phyloP scores from a whole-genome alignment of 2,797 vertebrate genomes.

The Pelodytes ibericus region DNA sequence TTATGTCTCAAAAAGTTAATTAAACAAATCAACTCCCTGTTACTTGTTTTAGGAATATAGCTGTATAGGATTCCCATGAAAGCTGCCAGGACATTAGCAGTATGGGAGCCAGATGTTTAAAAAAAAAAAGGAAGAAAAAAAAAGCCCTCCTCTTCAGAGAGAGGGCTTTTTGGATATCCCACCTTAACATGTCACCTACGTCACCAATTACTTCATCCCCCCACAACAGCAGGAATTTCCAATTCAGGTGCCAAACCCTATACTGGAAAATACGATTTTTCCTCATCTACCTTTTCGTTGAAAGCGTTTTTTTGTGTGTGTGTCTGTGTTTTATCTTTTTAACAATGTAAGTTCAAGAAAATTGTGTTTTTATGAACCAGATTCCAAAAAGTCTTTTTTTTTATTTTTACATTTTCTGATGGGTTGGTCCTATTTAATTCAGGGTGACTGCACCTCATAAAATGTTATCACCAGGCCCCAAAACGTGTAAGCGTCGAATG shows the following conservation, averaged over 20 bases:
- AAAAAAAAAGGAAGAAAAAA: slow-evolving; percentile 53
- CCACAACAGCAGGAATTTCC: slow-evolving; percentile 60
- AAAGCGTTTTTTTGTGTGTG: not conserved
- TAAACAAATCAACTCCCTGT: slow-evolving; percentile 3
- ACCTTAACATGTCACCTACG: slow-evolving; percentile 63
- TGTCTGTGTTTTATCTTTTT: not conserved
- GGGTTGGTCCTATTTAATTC: too few species aligned
- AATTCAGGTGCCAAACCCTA: slow-evolving; percentile 53
- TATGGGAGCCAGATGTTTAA: slow-evolving; percentile 47
- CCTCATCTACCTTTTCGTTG: not conserved
- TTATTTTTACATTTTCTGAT: too few species aligned
- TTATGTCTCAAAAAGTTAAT: not conserved
- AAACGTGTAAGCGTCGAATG: too few species aligned
- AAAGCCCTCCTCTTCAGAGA: slow-evolving; percentile 30
- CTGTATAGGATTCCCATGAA: slow-evolving; percentile 4
- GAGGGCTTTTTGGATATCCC: slow-evolving; percentile 39
- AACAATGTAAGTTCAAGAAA: not conserved
- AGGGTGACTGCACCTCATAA: too few species aligned
- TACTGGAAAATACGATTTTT: slow-evolving; percentile 49
- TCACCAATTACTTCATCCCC: slow-evolving; percentile 63
- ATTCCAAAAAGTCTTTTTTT: too few species aligned
- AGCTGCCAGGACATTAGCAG: not conserved
- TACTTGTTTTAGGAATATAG: not conserved
- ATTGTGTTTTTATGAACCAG: not conserved
- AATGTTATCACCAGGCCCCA: too few species aligned